These are phyloP conservation scores for Stomorhina lunata DNA, from an alignment of 2,888 invertebrate genomes.

Conservation along the genomic window DNA sequence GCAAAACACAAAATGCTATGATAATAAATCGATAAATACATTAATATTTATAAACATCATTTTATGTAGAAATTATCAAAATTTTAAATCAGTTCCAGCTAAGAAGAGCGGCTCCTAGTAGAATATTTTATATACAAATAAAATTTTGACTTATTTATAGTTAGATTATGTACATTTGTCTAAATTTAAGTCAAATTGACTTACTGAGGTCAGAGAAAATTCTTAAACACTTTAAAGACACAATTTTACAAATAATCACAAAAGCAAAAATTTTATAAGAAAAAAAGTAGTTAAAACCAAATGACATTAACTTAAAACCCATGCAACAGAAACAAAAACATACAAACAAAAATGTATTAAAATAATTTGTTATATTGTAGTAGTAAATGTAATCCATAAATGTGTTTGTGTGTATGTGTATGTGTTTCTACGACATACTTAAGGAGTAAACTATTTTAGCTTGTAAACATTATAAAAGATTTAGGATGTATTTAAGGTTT, in stretches of 20 bases:
- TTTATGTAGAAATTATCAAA: too few species aligned
- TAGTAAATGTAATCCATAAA: not conserved
- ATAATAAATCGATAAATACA: too few species aligned
- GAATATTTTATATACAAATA: too few species aligned
- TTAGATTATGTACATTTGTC: slow-evolving; percentile 1
- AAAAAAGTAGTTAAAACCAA: slow-evolving; percentile 15
- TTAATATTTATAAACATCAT: too few species aligned
- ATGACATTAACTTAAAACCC: slow-evolving; percentile 45
- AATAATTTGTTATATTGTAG: slow-evolving; percentile 27
- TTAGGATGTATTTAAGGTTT: slow-evolving; percentile 63
- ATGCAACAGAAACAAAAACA: not conserved
- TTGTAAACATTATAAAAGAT: slow-evolving; percentile 66
- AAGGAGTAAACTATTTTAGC: slow-evolving; percentile 65
- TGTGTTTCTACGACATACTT: slow-evolving; percentile 13
- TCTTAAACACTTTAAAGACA: slow-evolving; percentile 36
- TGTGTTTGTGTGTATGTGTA: not conserved
- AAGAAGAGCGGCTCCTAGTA: too few species aligned
- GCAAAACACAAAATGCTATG: too few species aligned
- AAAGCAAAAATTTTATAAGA: not conserved
- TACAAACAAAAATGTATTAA: not conserved
- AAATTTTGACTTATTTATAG: too few species aligned
- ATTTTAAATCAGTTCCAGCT: too few species aligned
- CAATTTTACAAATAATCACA: slow-evolving; percentile 42
- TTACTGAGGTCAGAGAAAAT: slow-evolving; percentile 59
- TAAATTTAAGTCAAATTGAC: slow-evolving; percentile 51